Conservation (phyloP, 2,888 invertebrate species). For the Pachycephus smyrnensis region DNA sequence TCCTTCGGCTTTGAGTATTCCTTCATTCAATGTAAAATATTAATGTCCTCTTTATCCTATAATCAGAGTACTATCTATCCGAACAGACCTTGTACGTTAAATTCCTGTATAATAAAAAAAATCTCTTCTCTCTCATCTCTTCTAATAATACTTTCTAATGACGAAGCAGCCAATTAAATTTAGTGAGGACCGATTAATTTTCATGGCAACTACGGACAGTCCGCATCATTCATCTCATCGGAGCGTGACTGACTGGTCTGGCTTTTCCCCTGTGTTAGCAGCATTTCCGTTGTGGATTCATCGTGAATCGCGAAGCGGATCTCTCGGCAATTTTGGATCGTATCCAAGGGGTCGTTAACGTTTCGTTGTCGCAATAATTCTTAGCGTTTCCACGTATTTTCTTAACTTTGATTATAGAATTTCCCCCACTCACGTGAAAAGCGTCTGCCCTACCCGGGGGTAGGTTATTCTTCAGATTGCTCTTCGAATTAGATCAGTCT, state of each 20-base stretch:
- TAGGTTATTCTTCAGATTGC: neutral
- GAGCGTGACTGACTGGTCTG: neutral
- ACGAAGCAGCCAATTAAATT: neutral
- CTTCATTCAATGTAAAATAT: neutral
- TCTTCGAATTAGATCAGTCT: neutral
- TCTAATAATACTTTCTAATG: neutral
- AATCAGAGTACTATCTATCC: neutral
- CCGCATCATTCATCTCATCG: neutral
- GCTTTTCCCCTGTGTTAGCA: neutral
- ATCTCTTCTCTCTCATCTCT: too few relatives aligned
- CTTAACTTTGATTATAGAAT: neutral
- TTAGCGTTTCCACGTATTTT: neutral
- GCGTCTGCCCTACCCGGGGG: neutral
- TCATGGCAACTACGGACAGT: neutral
- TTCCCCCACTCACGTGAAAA: neutral
- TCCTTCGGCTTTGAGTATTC: neutral
- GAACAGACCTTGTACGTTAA: neutral
- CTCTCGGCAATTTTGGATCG: constrained; percentile 1
- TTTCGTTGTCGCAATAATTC: neutral
- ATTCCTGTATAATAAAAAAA: too few relatives aligned
- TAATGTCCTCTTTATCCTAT: neutral
- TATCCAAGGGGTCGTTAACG: constrained; percentile 1
- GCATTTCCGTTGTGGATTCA: neutral
- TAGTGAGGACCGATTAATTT: neutral
- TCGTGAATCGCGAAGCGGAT: neutral